Evolutionary conservation across 2,113 vertebrate species (phyloP).

Genomic region (Smithornis capensis): DNA sequence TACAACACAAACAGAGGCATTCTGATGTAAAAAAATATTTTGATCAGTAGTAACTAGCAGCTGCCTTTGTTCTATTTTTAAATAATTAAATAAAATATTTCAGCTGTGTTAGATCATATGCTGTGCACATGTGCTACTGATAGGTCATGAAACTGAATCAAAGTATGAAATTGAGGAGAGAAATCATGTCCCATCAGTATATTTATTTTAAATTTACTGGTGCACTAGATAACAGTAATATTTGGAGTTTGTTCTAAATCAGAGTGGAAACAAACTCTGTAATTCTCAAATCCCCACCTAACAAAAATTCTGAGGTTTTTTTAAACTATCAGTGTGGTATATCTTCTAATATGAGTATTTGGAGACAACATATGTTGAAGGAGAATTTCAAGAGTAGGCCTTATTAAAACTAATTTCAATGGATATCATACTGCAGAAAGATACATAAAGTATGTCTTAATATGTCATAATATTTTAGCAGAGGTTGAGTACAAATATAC

Average conservation of each 20-base stretch:
- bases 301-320: not conserved
- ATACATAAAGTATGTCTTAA: not conserved
- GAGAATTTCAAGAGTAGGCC: not conserved
- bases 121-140: not conserved
- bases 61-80: slow-evolving; percentile 57
- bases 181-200: not conserved
- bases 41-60: slow-evolving; percentile 14
- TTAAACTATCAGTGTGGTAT: not conserved
- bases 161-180: not conserved
- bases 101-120: not conserved
- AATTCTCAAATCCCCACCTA: not conserved
- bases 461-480: not conserved
- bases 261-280: not conserved
- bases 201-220: not conserved
- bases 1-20: slow-evolving; percentile 42
- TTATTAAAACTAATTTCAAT: not conserved
- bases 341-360: not conserved
- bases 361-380: not conserved
- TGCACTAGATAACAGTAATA: not conserved
- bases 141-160: not conserved
- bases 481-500: not conserved
- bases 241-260: not conserved
- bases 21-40: slow-evolving; percentile 32
- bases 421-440: not conserved
- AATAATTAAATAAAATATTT: slow-evolving; percentile 47